These are phyloP conservation scores for Sprattus sprattus DNA, from an alignment of 2,113 vertebrate genomes.

Conservation along the genomic window DNA sequence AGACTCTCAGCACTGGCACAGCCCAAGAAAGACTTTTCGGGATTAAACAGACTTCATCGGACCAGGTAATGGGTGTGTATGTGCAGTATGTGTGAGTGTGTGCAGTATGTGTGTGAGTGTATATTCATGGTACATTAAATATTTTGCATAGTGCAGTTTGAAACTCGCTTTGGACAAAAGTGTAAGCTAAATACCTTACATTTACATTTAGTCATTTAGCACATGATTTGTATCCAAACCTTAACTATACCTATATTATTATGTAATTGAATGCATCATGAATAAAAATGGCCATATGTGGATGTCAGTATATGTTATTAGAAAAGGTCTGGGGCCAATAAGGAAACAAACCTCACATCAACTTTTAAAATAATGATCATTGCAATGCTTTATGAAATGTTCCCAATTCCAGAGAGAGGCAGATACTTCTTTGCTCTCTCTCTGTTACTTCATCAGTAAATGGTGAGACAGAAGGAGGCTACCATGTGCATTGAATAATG, in stretches of 20 bases:
- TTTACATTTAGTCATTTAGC: no score
- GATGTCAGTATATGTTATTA: no score
- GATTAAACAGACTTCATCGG: slow-evolving; percentile 42
- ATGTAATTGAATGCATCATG: no score
- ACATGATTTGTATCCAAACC: no score
- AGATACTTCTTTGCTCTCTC: background rate
- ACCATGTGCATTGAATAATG: background rate
- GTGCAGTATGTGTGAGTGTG: background rate
- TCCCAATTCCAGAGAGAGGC: background rate
- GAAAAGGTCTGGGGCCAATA: no score
- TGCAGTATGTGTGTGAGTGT: background rate
- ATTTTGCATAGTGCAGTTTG: background rate
- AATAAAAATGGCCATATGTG: no score
- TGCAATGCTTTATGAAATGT: no score
- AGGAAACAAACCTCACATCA: no score
- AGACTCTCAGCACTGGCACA: slow-evolving; percentile 61
- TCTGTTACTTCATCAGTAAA: background rate
- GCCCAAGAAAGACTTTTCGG: slow-evolving; percentile 64
- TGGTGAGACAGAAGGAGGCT: background rate
- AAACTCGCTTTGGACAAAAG: no score
- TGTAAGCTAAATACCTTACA: no score
- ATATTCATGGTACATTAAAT: background rate
- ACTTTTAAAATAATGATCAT: no score
- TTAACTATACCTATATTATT: no score
- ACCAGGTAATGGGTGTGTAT: background rate